phyloP scores from a whole-genome alignment of 2,888 invertebrate genomes.

The Ennomos quercinarius region DNA sequence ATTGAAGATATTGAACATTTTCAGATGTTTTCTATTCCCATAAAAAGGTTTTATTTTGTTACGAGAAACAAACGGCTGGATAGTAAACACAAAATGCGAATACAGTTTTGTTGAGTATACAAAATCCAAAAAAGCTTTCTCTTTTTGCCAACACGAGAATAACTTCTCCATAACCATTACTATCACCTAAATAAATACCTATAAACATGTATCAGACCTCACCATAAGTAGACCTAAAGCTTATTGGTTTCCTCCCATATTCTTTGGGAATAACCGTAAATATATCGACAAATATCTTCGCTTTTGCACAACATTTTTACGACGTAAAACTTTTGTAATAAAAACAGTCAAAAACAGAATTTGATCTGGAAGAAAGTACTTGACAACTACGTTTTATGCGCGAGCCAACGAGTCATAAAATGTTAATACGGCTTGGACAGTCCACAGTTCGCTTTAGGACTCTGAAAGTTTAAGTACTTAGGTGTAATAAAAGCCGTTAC shows the following conservation, averaged over 20 bases:
- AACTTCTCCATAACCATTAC: conserved; percentile 21
- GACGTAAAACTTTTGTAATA: conserved; percentile 43
- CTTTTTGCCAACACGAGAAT: conserved; percentile 20
- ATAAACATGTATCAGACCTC: conserved; percentile 22
- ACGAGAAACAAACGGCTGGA: too few species aligned
- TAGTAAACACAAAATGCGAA: too few species aligned
- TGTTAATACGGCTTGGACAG: conserved; percentile 34
- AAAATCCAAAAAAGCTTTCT: neutral
- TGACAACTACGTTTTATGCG: conserved; percentile 39
- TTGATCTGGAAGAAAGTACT: conserved; percentile 35
- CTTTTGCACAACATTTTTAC: conserved; percentile 43
- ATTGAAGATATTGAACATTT: too few species aligned
- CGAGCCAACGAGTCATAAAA: conserved; percentile 41
- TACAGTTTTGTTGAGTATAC: neutral
- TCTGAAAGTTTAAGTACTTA: conserved; percentile 29
- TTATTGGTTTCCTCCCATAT: conserved; percentile 28
- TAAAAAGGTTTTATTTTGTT: too few species aligned
- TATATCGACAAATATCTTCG: conserved; percentile 34
- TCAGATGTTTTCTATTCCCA: too few species aligned
- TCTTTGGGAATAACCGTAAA: conserved; percentile 25
- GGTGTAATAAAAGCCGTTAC: conserved; percentile 32
- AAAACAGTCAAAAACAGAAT: conserved; percentile 43
- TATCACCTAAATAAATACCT: conserved; percentile 25
- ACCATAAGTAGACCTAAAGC: conserved; percentile 25
- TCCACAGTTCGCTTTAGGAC: conserved; percentile 26